Percentiles rank a stretch among this genome's conserved stretches.
Evolutionary conservation across 2,888 invertebrate species (phyloP).

Genomic region (Andricus curvator): DNA sequence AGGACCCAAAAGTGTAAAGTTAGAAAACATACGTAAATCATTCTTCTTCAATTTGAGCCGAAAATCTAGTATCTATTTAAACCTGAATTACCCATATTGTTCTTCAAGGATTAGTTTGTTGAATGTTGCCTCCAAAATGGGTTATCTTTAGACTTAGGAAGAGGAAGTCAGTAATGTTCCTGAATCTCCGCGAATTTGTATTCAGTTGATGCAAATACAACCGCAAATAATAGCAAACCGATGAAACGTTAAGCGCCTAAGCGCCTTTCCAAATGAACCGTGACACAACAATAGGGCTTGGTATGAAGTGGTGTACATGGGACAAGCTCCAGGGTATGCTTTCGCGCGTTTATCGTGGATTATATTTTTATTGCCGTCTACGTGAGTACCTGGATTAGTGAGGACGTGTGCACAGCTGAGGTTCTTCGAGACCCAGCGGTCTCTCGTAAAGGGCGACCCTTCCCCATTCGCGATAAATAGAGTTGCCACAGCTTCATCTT

Average conservation of each 20-base stretch:
- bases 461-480: slow-evolving; percentile 41
- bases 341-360: slow-evolving; percentile 66
- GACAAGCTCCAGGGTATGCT: slow-evolving; percentile 43
- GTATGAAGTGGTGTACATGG: slow-evolving; percentile 49
- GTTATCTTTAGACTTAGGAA: neutral
- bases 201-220: slow-evolving; percentile 25
- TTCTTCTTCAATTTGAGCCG: too few species aligned
- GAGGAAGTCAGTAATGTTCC: neutral
- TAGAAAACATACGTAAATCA: too few species aligned
- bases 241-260: slow-evolving; percentile 43
- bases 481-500: slow-evolving; percentile 43
- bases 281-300: slow-evolving; percentile 20
- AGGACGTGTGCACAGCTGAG: slow-evolving; percentile 67
- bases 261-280: slow-evolving; percentile 59
- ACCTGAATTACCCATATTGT: too few species aligned
- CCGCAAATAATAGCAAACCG: slow-evolving; percentile 26
- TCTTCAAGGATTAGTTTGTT: too few species aligned
- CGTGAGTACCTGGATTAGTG: slow-evolving; percentile 61
- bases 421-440: slow-evolving; percentile 41
- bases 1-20: too few species aligned
- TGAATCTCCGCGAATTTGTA: slow-evolving; percentile 2
- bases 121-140: neutral
- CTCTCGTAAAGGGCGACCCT: slow-evolving; percentile 45
- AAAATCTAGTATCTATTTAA: too few species aligned
- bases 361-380: slow-evolving; percentile 65